Evolutionary conservation across 2,888 invertebrate species (phyloP), one percentile per base, ranked within the genome.

Genomic region (Amblyjoppa proteus): DNA sequence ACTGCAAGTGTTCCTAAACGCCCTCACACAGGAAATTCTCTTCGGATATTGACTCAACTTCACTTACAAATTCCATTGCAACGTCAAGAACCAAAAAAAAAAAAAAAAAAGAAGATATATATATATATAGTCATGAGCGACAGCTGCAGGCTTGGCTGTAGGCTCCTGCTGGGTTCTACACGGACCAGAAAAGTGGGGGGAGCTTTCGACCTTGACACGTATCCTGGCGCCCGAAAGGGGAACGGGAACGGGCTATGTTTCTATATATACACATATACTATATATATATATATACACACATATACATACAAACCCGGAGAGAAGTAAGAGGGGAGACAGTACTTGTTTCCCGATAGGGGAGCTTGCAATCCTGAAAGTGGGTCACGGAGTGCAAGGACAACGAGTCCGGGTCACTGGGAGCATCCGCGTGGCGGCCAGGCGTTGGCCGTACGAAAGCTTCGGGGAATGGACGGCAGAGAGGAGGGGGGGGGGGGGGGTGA

Each of bases 331-430:
- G 31, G 41, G 69, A 70, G 69, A 58, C 69, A 66, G 71, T 25
- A 28, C 81, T 61, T 56, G 66, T 66, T 78, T 85, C 53, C 70
- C 78, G 78, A 75, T 75, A 70, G 75, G 75, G 79, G 78, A 79
- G 51, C 58, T 82, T 79, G 78, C 76, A 69, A 82, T 84, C 84
- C 79, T 81, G 80, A 90, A 94, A 93, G 84, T 92, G 85, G 93
- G 93, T 90, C 92, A 91, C 85, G 80, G 89, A 90, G 93, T 91
- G 90, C 93, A 93, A 93, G 93, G 92, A 93, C 92, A 90, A 89
- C 88, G 87, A 89, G 90, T 91, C 89, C 91, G 86, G 92, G 93
- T 91, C 89, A 91, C 90, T 85, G 89, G 91, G 90, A 90, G 89
- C 87, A 68, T 79, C 38, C 73, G 76, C 70, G 73, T 34, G 69